These are phyloP conservation scores for Larimichthys polyactis DNA, from an alignment of 2,113 vertebrate species.

Conservation along the genomic window DNA sequence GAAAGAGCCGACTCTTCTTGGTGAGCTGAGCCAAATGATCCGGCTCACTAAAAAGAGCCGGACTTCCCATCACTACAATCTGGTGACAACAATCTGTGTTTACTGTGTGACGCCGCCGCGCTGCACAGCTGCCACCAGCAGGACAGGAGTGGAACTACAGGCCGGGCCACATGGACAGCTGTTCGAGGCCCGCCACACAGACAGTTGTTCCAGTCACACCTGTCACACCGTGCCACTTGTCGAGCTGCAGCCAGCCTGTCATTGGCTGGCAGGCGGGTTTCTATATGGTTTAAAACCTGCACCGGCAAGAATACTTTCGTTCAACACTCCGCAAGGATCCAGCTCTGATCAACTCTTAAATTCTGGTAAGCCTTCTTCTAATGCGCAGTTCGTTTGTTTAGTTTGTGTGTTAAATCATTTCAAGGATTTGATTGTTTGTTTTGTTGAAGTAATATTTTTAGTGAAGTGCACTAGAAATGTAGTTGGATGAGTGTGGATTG, in stretches of 20 bases:
- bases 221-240: constrained; percentile 38
- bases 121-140: constrained; percentile 51
- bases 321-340: neutral
- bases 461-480: neutral
- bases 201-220: constrained; percentile 42
- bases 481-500: neutral
- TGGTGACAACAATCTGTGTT: constrained; percentile 41
- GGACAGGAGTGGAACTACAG: constrained; percentile 61
- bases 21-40: too few relatives aligned
- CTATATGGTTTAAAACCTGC: constrained; percentile 16
- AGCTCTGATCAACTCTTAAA: neutral
- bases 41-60: too few relatives aligned
- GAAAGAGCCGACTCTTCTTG: too few relatives aligned
- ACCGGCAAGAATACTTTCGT: constrained; percentile 23
- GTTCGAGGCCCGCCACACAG: neutral
- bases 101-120: constrained; percentile 35
- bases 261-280: constrained; percentile 34
- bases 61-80: too few relatives aligned
- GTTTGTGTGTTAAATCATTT: neutral
- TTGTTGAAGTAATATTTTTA: neutral
- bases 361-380: constrained; percentile 40
- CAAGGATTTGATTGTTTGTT: neutral
- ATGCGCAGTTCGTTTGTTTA: neutral
- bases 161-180: constrained; percentile 4
- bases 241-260: neutral